Conservation (phyloP, 2,888 invertebrate genomes). For the Phoenoteleia sp. region DNA sequence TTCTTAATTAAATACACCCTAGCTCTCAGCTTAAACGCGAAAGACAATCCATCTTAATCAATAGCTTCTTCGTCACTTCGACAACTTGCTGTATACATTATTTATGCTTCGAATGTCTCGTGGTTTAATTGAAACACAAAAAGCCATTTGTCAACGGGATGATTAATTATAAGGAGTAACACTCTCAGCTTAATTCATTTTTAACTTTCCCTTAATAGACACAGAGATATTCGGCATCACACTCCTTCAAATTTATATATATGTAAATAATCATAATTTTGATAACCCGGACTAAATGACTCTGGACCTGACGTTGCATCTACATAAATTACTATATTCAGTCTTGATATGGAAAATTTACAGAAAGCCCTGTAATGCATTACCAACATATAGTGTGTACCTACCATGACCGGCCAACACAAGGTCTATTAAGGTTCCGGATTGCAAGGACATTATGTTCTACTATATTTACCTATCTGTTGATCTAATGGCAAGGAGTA, state of each 20-base stretch:
- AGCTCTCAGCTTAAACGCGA: constrained; percentile 32
- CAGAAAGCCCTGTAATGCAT: constrained; percentile 66
- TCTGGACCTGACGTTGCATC: constrained; percentile 22
- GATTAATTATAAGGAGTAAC: constrained; percentile 42
- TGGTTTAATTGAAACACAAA: constrained; percentile 58
- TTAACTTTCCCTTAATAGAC: no score
- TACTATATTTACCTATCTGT: constrained; percentile 81
- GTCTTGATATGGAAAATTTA: constrained; percentile 64
- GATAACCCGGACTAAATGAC: background rate
- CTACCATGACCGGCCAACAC: constrained; percentile 52
- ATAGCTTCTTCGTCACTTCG: constrained; percentile 67
- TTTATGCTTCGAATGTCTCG: constrained; percentile 51
- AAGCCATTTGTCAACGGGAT: constrained; percentile 63
- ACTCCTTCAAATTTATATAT: no score
- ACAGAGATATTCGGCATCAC: no score
- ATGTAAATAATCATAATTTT: background rate
- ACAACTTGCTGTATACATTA: constrained; percentile 58
- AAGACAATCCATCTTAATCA: constrained; percentile 65
- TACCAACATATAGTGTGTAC: constrained; percentile 41
- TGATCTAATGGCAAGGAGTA: constrained; percentile 81
- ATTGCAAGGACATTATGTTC: constrained; percentile 80
- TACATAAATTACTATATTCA: constrained; percentile 43
- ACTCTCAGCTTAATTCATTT: constrained; percentile 11
- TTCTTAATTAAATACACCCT: constrained; percentile 60
- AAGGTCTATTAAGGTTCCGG: constrained; percentile 78